Evolutionary conservation across 1,140 invertebrate genomes (phyloP).

Genomic region (Lepidostoma basale): DNA sequence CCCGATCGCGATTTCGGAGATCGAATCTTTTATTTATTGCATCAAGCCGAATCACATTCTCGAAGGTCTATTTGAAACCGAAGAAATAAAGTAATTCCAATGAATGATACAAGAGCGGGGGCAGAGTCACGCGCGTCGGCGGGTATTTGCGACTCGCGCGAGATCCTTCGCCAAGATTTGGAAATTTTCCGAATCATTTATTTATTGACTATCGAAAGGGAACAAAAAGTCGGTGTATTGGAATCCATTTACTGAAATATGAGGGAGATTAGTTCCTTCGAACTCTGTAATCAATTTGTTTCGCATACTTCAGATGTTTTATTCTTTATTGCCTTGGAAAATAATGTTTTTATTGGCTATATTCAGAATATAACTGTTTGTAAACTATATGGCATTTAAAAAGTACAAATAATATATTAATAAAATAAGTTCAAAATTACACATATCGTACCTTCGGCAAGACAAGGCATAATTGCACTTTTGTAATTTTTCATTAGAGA

Average conservation of each 20-base stretch:
- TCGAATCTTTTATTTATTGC: slow-evolving; percentile 7
- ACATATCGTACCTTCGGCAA: no score
- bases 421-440: no score
- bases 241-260: slow-evolving; percentile 31
- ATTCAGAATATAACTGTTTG: no score
- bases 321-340: no score
- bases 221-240: slow-evolving; percentile 28
- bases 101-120: not conserved
- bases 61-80: not conserved
- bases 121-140: not conserved
- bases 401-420: no score
- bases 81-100: not conserved
- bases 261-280: slow-evolving; percentile 20
- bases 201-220: slow-evolving; percentile 42
- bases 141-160: slow-evolving; percentile 9
- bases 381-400: no score
- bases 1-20: no score
- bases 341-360: no score
- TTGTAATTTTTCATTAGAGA: no score
- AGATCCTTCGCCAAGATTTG: slow-evolving; percentile 18
- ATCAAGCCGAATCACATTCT: not conserved
- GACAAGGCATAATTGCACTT: no score
- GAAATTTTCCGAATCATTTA: slow-evolving; percentile 42
- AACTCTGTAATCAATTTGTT: no score
- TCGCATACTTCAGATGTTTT: no score